Conservation (phyloP, 2,797 vertebrate genomes). For the Lepus townsendii region DNA sequence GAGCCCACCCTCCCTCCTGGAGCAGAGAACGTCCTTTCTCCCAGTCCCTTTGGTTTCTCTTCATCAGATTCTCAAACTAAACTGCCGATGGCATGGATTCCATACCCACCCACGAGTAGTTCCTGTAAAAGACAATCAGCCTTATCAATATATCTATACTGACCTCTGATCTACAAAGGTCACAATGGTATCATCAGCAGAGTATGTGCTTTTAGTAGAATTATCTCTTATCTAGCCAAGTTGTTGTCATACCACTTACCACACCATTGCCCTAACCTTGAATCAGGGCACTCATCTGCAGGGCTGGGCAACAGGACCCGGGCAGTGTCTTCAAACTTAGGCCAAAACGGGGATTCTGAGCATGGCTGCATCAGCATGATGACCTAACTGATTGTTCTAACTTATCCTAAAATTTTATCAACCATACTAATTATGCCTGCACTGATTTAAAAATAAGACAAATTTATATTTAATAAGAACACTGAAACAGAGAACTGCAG, state of each 20-base stretch:
- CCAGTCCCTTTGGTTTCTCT: background rate
- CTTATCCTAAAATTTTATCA: conserved; percentile 30
- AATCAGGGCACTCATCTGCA: background rate
- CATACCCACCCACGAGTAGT: background rate
- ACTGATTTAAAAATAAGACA: conserved; percentile 18
- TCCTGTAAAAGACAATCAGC: background rate
- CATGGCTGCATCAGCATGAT: background rate
- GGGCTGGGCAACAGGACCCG: background rate
- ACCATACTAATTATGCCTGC: background rate
- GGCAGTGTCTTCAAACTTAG: background rate
- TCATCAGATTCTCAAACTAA: background rate
- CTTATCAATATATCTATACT: background rate
- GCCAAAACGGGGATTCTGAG: background rate
- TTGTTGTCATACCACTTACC: background rate
- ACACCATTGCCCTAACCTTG: background rate
- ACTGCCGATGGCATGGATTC: background rate
- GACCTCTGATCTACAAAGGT: background rate
- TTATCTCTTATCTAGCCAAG: conserved; percentile 21
- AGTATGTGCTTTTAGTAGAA: background rate
- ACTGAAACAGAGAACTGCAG: background rate
- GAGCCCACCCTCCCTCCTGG: background rate
- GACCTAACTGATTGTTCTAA: conserved; percentile 17
- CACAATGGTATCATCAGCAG: background rate
- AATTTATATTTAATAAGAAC: conserved; percentile 15
- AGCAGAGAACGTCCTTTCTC: background rate